Percentiles rank a stretch among this genome's conserved stretches.
phyloP scores from a whole-genome alignment of 2,113 vertebrate species.

The Grantiella picta region DNA sequence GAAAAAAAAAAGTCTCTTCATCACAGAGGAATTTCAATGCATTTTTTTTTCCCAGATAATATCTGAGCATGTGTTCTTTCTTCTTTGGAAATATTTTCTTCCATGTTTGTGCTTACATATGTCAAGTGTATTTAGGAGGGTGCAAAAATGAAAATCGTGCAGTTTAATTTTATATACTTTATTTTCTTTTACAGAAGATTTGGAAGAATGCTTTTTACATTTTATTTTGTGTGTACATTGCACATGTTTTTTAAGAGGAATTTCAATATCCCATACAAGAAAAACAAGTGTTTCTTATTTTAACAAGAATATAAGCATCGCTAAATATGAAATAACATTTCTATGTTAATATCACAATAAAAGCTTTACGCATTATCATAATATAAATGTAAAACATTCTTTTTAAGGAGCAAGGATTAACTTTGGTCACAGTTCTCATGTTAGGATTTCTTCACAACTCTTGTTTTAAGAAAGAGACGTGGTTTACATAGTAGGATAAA shows the following conservation, averaged over 20 bases:
- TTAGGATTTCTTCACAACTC: neutral
- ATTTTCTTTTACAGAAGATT: neutral
- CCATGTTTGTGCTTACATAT: neutral
- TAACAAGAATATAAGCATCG: neutral
- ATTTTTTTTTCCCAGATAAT: slow-evolving; percentile 25
- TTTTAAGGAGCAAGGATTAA: neutral
- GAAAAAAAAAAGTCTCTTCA: slow-evolving; percentile 16
- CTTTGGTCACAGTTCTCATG: neutral
- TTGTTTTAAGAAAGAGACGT: neutral
- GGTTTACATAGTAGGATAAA: neutral
- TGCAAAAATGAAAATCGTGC: neutral
- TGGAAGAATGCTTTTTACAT: neutral
- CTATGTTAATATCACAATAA: neutral
- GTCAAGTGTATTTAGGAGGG: neutral
- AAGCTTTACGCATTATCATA: neutral
- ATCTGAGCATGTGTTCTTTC: slow-evolving; percentile 7
- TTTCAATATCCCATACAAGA: slow-evolving; percentile 19
- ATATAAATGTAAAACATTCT: neutral
- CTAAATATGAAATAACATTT: neutral
- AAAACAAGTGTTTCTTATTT: neutral
- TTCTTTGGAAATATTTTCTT: slow-evolving; percentile 3
- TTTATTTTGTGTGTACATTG: neutral
- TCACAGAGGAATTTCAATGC: slow-evolving; percentile 49
- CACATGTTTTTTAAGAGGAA: neutral
- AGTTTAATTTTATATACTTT: neutral